Evolutionary conservation across 2,888 invertebrate genomes (phyloP).

Genomic region (Teinopalpus imperialis): DNA sequence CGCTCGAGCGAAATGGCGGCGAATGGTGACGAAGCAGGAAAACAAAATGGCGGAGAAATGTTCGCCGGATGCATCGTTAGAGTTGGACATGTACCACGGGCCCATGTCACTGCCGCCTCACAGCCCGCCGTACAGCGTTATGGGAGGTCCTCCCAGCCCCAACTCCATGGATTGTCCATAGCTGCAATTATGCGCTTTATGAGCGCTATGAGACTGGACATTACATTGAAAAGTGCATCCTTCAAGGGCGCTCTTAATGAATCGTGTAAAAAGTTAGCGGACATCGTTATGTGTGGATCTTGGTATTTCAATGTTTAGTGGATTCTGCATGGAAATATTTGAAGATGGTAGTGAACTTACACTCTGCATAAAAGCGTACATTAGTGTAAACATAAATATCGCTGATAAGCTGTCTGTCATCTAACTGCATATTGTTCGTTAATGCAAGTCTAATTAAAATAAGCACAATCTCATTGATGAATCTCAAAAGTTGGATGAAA

Average conservation of each 20-base stretch:
- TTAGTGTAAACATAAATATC: no score
- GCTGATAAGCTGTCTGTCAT: no score
- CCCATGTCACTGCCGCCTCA: conserved; percentile 86
- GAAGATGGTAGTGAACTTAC: no score
- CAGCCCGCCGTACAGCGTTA: conserved; percentile 87
- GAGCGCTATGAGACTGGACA: conserved; percentile 53
- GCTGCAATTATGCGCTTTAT: conserved; percentile 73
- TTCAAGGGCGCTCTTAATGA: conserved; percentile 26
- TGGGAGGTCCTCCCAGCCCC: conserved; percentile 85
- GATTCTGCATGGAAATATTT: conserved; percentile 27
- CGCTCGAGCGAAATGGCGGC: conserved; percentile 95
- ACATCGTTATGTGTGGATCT: conserved; percentile 27
- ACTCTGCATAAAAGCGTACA: no score
- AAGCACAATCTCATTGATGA: no score
- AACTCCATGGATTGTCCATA: conserved; percentile 89
- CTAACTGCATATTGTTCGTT: no score
- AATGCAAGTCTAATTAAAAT: no score
- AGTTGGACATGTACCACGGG: conserved; percentile 84
- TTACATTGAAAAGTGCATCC: conserved; percentile 32
- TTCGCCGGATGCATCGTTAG: conserved; percentile 84
- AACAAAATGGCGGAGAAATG: conserved; percentile 88
- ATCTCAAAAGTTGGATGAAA: no score
- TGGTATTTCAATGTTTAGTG: conserved; percentile 26
- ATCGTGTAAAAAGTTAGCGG: conserved; percentile 31
- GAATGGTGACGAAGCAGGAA: conserved; percentile 92